phyloP scores from a whole-genome alignment of 1,140 invertebrate species.

The Ganaspis sp. region DNA sequence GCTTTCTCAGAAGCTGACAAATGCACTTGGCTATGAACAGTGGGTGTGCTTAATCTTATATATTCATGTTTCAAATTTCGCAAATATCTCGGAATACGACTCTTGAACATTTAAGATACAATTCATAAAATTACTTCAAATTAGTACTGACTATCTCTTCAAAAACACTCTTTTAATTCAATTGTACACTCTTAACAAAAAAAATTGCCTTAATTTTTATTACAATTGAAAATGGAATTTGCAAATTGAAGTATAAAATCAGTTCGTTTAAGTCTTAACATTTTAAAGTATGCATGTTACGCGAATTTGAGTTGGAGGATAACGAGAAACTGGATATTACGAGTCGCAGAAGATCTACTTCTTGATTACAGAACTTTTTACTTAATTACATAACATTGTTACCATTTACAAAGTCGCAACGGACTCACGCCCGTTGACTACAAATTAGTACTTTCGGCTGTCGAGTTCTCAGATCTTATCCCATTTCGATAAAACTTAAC shows the following conservation, averaged over 20 bases:
- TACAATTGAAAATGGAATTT: not conserved
- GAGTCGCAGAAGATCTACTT: constrained; percentile 70
- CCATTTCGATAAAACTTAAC: constrained; percentile 37
- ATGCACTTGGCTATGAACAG: constrained; percentile 30
- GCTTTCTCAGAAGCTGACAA: constrained; percentile 49
- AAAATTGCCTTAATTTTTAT: too few relatives aligned
- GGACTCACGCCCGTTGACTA: constrained; percentile 57
- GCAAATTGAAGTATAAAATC: constrained; percentile 57
- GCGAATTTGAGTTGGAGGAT: constrained; percentile 61
- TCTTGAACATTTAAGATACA: not conserved
- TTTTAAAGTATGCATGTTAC: constrained; percentile 71
- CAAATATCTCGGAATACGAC: constrained; percentile 11
- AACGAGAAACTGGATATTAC: constrained; percentile 54
- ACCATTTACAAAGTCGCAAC: constrained; percentile 66
- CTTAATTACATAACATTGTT: constrained; percentile 70
- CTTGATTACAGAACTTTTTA: constrained; percentile 70
- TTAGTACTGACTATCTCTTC: not conserved
- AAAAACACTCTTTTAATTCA: too few relatives aligned
- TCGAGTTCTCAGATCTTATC: constrained; percentile 48
- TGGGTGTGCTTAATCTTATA: constrained; percentile 24
- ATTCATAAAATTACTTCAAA: not conserved
- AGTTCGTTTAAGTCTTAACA: constrained; percentile 56
- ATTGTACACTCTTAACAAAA: too few relatives aligned
- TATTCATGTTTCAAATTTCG: constrained; percentile 36
- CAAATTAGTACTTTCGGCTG: constrained; percentile 60